Percentiles rank a stretch among this genome's conserved stretches.
phyloP scores from a whole-genome alignment of 2,113 vertebrate species.

The Hyperopisus bebe region DNA sequence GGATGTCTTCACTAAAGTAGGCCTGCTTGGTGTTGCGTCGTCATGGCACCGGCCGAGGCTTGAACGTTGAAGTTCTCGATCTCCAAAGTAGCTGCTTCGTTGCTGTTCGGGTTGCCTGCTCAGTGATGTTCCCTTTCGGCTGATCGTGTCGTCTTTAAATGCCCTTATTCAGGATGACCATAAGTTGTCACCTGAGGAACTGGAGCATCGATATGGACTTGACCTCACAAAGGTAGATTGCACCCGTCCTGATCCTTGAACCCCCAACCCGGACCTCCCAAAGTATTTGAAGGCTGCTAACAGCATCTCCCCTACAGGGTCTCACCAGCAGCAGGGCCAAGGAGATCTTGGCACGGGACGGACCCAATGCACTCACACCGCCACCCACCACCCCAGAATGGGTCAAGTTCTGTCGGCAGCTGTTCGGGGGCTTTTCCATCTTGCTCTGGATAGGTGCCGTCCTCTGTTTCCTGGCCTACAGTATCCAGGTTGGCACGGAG shows the following conservation, averaged over 20 bases:
- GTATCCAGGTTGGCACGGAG: constrained; percentile 78
- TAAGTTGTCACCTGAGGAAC: constrained; percentile 73
- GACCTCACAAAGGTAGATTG: constrained; percentile 69
- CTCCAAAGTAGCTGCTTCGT: not conserved
- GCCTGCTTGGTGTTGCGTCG: not conserved
- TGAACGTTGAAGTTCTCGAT: not conserved
- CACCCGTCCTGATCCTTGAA: not conserved
- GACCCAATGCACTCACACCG: constrained; percentile 77
- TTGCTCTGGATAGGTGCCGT: constrained; percentile 83
- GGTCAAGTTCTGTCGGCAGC: constrained; percentile 91
- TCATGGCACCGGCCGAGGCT: not conserved
- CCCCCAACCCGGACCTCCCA: not conserved
- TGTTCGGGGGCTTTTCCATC: constrained; percentile 90
- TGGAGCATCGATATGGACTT: constrained; percentile 76
- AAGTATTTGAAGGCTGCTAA: not conserved
- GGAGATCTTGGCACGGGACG: constrained; percentile 74
- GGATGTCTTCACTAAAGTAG: not conserved
- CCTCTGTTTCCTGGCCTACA: constrained; percentile 85
- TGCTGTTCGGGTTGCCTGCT: not conserved
- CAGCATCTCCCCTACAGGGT: constrained; percentile 55
- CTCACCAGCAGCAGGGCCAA: constrained; percentile 63
- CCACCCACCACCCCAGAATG: constrained; percentile 85
- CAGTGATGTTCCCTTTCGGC: not conserved
- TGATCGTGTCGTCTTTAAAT: constrained; percentile 23
- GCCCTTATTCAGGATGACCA: constrained; percentile 74